Evolutionary conservation across 2,888 invertebrate genomes (phyloP).

Genomic region (Trichopria drosophilae): DNA sequence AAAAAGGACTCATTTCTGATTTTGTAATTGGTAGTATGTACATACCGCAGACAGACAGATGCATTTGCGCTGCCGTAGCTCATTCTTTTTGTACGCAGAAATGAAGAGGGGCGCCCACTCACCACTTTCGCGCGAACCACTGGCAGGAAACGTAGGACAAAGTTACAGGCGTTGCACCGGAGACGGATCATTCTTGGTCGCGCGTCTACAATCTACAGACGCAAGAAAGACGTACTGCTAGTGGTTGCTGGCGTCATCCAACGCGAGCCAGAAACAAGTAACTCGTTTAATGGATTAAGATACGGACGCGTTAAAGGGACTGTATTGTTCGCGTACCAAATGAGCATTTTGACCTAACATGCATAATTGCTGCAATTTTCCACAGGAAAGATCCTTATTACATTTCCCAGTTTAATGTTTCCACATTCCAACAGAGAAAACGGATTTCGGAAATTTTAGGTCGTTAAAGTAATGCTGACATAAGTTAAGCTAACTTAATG

Average conservation of each 20-base stretch:
- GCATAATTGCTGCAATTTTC: too few relatives aligned
- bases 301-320: constrained; percentile 42
- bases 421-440: too few relatives aligned
- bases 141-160: constrained; percentile 38
- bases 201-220: constrained; percentile 22
- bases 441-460: too few relatives aligned
- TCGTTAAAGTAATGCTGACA: too few relatives aligned
- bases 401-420: too few relatives aligned
- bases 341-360: not conserved
- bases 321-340: too few relatives aligned
- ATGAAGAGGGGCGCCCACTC: constrained; percentile 45
- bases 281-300: constrained; percentile 48
- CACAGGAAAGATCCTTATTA: too few relatives aligned
- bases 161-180: constrained; percentile 41
- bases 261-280: constrained; percentile 39
- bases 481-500: too few relatives aligned
- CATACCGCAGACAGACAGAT: too few relatives aligned
- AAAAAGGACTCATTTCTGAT: too few relatives aligned
- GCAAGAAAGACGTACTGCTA: constrained; percentile 30
- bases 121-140: constrained; percentile 20
- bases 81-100: constrained; percentile 54
- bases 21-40: too few relatives aligned
- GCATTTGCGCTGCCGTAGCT: too few relatives aligned
- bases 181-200: constrained; percentile 38
- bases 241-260: constrained; percentile 29